Evolutionary conservation across 2,888 invertebrate genomes (phyloP).

Genomic region (Xestoiulus laeticollis): DNA sequence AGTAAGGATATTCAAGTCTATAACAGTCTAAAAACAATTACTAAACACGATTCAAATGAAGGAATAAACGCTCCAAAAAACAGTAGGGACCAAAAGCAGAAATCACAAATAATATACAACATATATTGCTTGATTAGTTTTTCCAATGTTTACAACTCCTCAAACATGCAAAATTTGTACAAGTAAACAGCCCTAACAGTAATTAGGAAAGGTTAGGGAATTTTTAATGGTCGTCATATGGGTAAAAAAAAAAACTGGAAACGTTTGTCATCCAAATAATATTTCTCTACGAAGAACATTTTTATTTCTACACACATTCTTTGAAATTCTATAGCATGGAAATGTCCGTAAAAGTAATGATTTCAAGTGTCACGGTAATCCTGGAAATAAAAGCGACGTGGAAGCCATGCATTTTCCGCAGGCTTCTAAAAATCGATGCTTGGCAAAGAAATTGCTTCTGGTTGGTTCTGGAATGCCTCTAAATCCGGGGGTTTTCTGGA

Average conservation of each 20-base stretch:
- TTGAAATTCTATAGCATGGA: neutral
- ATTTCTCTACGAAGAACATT: neutral
- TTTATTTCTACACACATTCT: neutral
- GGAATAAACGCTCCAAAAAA: too few species aligned
- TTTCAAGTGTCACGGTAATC: slow-evolving; percentile 19
- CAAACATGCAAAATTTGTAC: too few species aligned
- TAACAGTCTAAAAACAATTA: too few species aligned
- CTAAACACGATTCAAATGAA: too few species aligned
- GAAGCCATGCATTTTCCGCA: neutral
- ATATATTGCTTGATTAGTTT: too few species aligned
- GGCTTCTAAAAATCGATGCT: neutral
- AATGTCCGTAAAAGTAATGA: neutral
- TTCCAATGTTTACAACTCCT: too few species aligned
- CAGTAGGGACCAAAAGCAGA: too few species aligned
- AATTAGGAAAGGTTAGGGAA: neutral
- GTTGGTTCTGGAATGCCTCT: slow-evolving; percentile 22
- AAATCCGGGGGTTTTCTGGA: neutral
- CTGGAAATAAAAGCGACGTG: slow-evolving; percentile 16
- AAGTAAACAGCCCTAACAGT: too few species aligned
- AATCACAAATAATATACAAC: too few species aligned
- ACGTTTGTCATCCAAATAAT: neutral
- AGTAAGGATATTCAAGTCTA: too few species aligned
- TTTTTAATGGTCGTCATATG: neutral
- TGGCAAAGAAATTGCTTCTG: neutral
- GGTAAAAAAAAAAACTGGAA: neutral